These are phyloP conservation scores for Panulirus ornatus DNA, from an alignment of 1,140 invertebrate species.

Conservation along the genomic window DNA sequence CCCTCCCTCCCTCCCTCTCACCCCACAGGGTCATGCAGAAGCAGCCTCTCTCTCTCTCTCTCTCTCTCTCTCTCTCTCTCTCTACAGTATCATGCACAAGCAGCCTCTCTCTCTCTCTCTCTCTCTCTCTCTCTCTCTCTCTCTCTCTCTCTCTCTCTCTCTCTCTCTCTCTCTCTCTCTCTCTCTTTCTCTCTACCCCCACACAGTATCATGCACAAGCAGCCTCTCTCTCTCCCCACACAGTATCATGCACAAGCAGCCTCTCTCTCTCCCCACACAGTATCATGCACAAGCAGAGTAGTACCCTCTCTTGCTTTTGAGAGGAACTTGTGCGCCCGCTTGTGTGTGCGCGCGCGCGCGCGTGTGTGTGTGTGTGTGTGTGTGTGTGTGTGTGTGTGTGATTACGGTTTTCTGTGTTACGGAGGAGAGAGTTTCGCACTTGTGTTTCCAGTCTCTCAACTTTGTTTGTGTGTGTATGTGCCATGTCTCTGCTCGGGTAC, in stretches of 20 bases:
- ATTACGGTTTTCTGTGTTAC: too few species aligned
- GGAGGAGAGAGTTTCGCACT: too few species aligned
- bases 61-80: background rate
- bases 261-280: background rate
- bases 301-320: too few species aligned
- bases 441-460: too few species aligned
- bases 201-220: background rate
- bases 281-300: background rate
- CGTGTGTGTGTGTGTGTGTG: too few species aligned
- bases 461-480: too few species aligned
- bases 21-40: background rate
- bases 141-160: conserved; percentile 11
- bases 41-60: background rate
- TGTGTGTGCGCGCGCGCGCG: too few species aligned
- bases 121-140: conserved; percentile 22
- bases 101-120: background rate
- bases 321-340: too few species aligned
- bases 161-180: background rate
- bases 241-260: background rate
- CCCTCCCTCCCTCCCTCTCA: background rate
- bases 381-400: too few species aligned
- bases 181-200: background rate
- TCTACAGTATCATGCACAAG: background rate
- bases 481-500: too few species aligned
- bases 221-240: background rate